Base-by-base conservation (phyloP, 2,888 invertebrate genomes). In the Mesopsocus fuscifrons region DNA sequence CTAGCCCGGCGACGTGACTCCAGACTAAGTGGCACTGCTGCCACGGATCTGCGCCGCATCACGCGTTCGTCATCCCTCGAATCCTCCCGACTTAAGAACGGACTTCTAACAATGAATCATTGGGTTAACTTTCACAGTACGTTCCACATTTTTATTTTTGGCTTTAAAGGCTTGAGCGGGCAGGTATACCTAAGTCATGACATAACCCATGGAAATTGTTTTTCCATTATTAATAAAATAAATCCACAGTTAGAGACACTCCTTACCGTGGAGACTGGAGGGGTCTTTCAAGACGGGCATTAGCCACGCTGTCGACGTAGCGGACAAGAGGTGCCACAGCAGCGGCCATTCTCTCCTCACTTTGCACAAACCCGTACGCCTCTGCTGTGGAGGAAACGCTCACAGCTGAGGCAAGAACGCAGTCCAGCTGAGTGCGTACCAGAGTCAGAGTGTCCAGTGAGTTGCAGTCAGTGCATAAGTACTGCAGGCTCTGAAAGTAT, bases 41-140 rank as follows among this genome's bases (percentile, higher is more conserved):
- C 38, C 4, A 38, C 21, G n/a, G 38, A 38, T 20, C 38, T 15
- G 15, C 38, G 38, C n/a, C 38, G 6, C 5, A 38, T n/a, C 21
- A 38, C 21, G n/a, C 38, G 16, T 5, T 38, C 38, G 20, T 38
- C 38, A 11, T 38, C 38, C n/a, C 38, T 15, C 5, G 17, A 17
- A 13, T 38, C 38, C n/a, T 38, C 38, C 26, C 6, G 11, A 26
- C 26, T 26, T 6, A 11, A 26, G 26, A 26, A 26, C 11, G 11
- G 8, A 26, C 6, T 26, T 11, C 6, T 26, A 9, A 26, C 26
- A 6, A 9, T 6, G 26, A 11, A 6, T 6, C 6, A 9, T 6
- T 6, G 11, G 11, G 26, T 9, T 6, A 11, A 9, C 26, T 26
- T n/a, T n/a, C n/a, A n/a, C n/a, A 17, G 3, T 9, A 4, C 33